phyloP scores from a whole-genome alignment of 2,888 invertebrate genomes.

The Eurytoma californica region DNA sequence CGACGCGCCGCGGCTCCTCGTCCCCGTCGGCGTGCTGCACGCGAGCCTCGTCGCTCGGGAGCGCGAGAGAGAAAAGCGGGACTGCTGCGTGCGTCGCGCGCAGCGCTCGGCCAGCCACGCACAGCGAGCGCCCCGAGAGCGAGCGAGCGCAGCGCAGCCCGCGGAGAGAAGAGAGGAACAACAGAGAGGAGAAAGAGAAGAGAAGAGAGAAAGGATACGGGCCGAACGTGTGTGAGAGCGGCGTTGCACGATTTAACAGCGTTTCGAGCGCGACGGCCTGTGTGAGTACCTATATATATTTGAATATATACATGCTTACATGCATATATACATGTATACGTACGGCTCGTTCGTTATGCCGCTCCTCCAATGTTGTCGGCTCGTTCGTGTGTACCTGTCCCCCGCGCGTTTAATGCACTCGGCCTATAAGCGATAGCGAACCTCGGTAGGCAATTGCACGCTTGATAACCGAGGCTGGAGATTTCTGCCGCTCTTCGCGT shows the following conservation, averaged over 20 bases:
- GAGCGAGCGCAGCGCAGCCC: no score
- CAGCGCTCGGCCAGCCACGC: neutral
- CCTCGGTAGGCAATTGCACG: no score
- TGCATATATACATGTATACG: neutral
- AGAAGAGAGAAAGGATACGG: conserved; percentile 42
- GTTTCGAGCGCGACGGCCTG: neutral
- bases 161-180: conserved; percentile 39
- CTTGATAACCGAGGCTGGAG: no score
- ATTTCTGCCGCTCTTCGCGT: no score
- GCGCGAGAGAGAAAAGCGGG: neutral
- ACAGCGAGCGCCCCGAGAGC: conserved; percentile 18
- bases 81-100: conserved; percentile 2
- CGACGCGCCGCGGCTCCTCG: neutral
- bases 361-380: neutral
- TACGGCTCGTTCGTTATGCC: neutral
- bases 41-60: neutral
- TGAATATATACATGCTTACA: neutral
- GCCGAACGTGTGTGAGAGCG: conserved; percentile 15
- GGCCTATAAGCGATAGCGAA: no score
- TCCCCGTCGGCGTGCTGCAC: neutral
- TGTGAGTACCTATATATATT: neutral
- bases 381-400: neutral
- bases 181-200: conserved; percentile 43
- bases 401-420: no score
- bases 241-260: conserved; percentile 55